Conservation (phyloP, 2,888 invertebrate genomes). For the Cryptophagus acutangulus region DNA sequence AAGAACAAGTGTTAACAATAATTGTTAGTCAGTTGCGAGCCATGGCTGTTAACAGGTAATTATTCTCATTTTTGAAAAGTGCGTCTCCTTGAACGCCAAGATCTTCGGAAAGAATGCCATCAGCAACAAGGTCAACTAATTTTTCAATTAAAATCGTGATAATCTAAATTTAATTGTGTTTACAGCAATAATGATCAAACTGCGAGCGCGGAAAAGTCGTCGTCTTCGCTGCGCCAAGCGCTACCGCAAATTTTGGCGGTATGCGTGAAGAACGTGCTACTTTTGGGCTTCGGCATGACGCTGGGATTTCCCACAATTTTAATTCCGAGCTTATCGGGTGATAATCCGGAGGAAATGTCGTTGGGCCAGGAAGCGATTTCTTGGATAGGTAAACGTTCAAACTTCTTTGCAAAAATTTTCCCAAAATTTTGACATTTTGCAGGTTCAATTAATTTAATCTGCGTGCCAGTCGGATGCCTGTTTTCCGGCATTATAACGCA, state of each 20-base stretch:
- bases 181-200: too few relatives aligned
- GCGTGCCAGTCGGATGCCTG: constrained; percentile 74
- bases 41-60: background rate
- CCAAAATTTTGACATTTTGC: constrained; percentile 14
- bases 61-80: too few relatives aligned
- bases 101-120: too few relatives aligned
- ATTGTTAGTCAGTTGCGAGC: background rate
- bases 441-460: constrained; percentile 75
- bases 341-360: constrained; percentile 43
- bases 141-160: too few relatives aligned
- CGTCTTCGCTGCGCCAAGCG: constrained; percentile 46
- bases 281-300: constrained; percentile 74
- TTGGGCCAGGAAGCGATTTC: constrained; percentile 62
- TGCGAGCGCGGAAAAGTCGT: background rate
- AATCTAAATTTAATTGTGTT: too few relatives aligned
- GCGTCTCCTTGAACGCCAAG: too few relatives aligned
- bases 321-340: constrained; percentile 64
- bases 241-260: constrained; percentile 74
- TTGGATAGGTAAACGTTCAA: constrained; percentile 60
- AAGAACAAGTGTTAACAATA: background rate
- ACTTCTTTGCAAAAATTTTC: background rate
- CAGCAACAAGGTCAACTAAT: too few relatives aligned
- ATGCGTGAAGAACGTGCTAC: constrained; percentile 71
- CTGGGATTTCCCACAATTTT: constrained; percentile 77
- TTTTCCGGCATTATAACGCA: constrained; percentile 68